Evolutionary conservation across 2,113 vertebrate genomes (phyloP).

Genomic region (Mesoclemmys tuberculata): DNA sequence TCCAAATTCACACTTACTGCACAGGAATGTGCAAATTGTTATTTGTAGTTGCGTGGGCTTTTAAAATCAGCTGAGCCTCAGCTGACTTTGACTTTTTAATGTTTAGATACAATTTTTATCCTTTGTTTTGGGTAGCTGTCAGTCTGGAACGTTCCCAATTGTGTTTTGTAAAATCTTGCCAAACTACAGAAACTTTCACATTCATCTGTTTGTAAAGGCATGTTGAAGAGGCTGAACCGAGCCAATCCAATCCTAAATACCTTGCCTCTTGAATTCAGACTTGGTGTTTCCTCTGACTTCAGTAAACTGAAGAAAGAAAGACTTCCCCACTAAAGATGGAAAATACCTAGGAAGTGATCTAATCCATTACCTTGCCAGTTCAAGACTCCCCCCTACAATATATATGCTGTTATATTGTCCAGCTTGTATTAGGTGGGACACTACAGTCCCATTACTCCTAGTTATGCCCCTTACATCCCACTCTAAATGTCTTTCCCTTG

Average conservation of each 20-base stretch:
- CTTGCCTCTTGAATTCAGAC: not conserved
- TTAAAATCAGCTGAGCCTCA: too few species aligned
- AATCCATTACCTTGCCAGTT: accelerated
- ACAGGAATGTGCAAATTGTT: not conserved
- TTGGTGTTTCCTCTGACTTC: not conserved
- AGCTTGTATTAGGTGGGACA: not conserved
- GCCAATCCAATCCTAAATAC: not conserved
- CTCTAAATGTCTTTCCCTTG: too few species aligned
- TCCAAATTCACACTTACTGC: not conserved
- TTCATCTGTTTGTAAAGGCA: not conserved
- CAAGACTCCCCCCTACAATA: too few species aligned
- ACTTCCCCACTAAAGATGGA: accelerated
- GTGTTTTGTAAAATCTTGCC: not conserved
- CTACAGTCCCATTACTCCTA: not conserved
- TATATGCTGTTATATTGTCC: too few species aligned
- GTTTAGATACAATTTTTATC: too few species aligned
- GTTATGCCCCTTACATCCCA: not conserved
- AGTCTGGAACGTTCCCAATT: not conserved
- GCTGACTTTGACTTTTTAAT: too few species aligned
- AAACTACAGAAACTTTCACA: not conserved
- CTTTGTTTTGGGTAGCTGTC: too few species aligned
- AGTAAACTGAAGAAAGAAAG: not conserved
- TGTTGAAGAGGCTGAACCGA: not conserved
- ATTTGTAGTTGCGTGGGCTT: accelerated
- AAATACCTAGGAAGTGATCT: accelerated